These are phyloP conservation scores for Catostylus mosaicus DNA, from an alignment of 30 jellyfish, hydroid and myxozoan genomes.

Conservation along the genomic window DNA sequence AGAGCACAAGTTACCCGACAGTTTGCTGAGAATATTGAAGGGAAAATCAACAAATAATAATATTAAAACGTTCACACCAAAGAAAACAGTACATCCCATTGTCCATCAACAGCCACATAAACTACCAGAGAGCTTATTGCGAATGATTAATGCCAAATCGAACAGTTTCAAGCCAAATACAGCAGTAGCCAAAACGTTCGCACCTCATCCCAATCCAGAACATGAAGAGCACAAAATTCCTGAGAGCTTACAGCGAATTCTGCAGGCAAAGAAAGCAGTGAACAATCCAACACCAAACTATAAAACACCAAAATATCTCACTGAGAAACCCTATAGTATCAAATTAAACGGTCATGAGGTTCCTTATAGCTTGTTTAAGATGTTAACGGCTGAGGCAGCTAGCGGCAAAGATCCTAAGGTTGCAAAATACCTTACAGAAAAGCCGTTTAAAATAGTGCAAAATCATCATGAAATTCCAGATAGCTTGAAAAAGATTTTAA, in stretches of 20 bases:
- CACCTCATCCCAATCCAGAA: background rate
- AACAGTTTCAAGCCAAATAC: background rate
- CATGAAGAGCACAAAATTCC: constrained; percentile 6
- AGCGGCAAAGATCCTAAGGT: constrained; percentile 40
- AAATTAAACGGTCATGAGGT: constrained; percentile 26
- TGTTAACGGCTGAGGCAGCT: constrained; percentile 33
- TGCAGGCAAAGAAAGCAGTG: background rate
- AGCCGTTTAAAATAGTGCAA: constrained; percentile 37
- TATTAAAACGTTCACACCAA: background rate
- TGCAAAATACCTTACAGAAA: constrained; percentile 14
- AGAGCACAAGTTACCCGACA: constrained; percentile 29
- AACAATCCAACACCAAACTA: background rate
- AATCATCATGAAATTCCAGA: constrained; percentile 39
- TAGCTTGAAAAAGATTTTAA: constrained; percentile 27
- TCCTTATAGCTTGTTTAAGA: constrained; percentile 28
- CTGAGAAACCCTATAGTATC: constrained; percentile 42
- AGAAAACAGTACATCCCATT: background rate
- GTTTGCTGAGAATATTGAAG: constrained; percentile 35
- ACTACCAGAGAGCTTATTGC: constrained; percentile 29
- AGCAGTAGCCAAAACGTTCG: background rate
- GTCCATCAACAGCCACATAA: background rate
- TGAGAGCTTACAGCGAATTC: constrained; percentile 39
- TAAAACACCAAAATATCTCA: background rate
- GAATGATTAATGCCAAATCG: constrained; percentile 25
- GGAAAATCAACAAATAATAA: background rate